Base-by-base conservation (phyloP, 2,888 invertebrate genomes). In the Eudasyphora cyanicolor region DNA sequence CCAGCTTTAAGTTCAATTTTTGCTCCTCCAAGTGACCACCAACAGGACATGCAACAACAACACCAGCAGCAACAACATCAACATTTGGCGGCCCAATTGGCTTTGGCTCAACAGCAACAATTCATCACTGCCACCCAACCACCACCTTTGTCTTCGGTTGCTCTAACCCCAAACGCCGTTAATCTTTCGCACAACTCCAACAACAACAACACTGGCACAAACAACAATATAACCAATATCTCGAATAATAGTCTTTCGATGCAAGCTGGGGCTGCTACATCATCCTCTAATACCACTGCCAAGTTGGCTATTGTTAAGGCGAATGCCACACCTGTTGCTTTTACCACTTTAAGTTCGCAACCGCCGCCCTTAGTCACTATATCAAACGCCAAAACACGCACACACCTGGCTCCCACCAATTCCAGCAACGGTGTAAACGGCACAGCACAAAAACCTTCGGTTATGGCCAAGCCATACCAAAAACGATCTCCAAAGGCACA, bases 1-100 rank as follows among this genome's bases (percentile, higher is more conserved):
- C 91, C 91, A 19, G 91, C 90, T 42, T 80, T 91, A 74, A 91
- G 91, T 85, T 91, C 91, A 10, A 91, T 91, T 27, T 91, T 91
- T 76, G 89, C 90, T 14, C 85, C 89, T 81, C 73, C 86, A 84
- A 54, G 62, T 17, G 86, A 86, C 60, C 88, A 87, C 45, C 86
- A 85, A 45, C 84, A 86, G 78, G 86, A 82, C n/a, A 83, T 85
- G 17, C 87, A 86, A 27, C 82, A 84, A 51, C 87, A 82, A 3
- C 86, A 88, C 24, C 89, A 89, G 17, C 89, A 90, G 83, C 88
- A 89, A 14, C 87, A 60, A 14, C n/a, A 60, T 29, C 88, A 87
- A 14, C 88, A 86, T 38, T 79, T 88, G 8, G 77, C 87, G 38
- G 57, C 75, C 1, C 85, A 85, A 29, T 29, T 85, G 38, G 85